Conservation (phyloP, 2,113 vertebrate species). For the Thalassoma bifasciatum region DNA sequence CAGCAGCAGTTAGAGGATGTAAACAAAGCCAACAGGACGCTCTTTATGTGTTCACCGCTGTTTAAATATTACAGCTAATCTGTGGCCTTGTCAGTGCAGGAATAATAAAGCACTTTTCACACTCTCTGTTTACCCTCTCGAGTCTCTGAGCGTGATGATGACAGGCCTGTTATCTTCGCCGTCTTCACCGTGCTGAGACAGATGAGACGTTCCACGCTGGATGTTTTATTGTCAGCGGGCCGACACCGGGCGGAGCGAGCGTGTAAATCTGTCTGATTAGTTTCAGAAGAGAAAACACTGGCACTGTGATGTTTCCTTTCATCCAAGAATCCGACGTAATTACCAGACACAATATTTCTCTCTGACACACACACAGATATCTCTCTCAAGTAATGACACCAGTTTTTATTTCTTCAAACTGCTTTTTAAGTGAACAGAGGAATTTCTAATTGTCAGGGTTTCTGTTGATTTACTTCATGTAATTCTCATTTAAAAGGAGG, state of each 20-base stretch:
- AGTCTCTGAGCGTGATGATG: slow-evolving; percentile 15
- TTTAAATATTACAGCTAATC: not conserved
- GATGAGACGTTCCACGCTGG: slow-evolving; percentile 26
- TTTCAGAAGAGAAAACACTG: slow-evolving; percentile 37
- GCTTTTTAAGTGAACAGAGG: no score
- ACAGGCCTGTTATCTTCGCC: slow-evolving; percentile 18
- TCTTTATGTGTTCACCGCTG: not conserved
- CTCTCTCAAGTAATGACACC: slow-evolving; percentile 3
- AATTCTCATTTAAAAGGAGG: not conserved
- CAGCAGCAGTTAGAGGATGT: no score
- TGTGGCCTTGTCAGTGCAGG: no score
- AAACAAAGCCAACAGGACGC: not conserved
- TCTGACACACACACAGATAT: not conserved
- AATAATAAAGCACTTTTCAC: no score
- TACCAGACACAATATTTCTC: slow-evolving; percentile 9
- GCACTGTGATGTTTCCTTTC: not conserved
- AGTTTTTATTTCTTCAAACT: not conserved
- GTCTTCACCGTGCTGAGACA: not conserved
- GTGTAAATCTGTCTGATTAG: slow-evolving; percentile 52
- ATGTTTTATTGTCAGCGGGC: slow-evolving; percentile 27
- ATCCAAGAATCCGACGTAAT: slow-evolving; percentile 37
- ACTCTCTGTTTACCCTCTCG: not conserved
- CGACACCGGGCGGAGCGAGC: slow-evolving; percentile 20
- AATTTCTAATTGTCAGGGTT: no score
- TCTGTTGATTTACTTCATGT: no score